Percentiles rank a stretch among this genome's conserved stretches.
Evolutionary conservation across 2,797 vertebrate genomes (phyloP).

Genomic region (Octomys mimax): DNA sequence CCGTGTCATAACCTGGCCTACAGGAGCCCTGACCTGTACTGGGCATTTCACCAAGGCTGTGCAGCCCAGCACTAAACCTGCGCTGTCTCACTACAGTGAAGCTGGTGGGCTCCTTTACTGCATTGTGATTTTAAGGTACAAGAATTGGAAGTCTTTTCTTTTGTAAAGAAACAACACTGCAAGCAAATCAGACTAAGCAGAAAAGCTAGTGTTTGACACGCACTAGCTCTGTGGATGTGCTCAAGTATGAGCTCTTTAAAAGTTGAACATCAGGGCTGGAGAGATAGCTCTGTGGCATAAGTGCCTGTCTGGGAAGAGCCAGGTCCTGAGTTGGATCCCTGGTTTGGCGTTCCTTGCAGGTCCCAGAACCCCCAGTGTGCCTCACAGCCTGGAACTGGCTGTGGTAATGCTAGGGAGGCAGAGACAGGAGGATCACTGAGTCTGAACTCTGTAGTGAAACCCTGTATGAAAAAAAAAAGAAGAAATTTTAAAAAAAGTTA

Average conservation of each 20-base stretch:
- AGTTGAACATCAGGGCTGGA: not conserved
- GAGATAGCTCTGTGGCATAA: no score
- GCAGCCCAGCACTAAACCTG: fast-evolving
- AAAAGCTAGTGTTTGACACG: not conserved
- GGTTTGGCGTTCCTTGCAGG: no score
- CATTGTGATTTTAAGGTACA: not conserved
- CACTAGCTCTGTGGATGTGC: not conserved
- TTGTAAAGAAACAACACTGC: not conserved
- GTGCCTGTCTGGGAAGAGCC: no score
- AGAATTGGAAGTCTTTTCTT: not conserved
- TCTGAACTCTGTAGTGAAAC: no score
- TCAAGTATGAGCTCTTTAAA: not conserved
- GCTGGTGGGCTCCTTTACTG: not conserved
- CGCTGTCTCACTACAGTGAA: not conserved
- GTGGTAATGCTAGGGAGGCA: no score
- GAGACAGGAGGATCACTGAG: no score
- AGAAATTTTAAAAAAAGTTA: not conserved
- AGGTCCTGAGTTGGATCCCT: no score
- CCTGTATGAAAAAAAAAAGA: no score
- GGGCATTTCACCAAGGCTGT: not conserved
- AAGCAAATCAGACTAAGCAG: not conserved
- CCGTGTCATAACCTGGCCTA: not conserved
- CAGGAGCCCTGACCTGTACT: not conserved
- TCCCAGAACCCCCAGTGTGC: no score
- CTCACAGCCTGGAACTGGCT: no score